phyloP scores from a whole-genome alignment of 2,888 invertebrate species.

The Rhimphoctona megacephalus region DNA sequence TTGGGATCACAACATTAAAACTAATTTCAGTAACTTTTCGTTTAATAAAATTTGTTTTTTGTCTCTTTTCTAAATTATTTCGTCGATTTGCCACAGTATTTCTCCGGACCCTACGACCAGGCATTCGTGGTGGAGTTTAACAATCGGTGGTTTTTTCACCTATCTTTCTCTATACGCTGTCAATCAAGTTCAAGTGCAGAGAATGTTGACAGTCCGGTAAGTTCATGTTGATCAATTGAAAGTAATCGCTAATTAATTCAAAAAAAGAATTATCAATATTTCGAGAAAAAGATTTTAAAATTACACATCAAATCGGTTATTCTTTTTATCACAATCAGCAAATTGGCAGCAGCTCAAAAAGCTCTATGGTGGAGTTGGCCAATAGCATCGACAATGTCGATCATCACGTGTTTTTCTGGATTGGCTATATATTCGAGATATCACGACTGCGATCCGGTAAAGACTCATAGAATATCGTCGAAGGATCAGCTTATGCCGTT shows the following conservation, averaged over 20 bases:
- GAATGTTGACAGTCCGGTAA: constrained; percentile 85
- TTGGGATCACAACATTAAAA: not conserved
- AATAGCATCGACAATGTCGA: constrained; percentile 89
- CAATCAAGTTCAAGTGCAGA: constrained; percentile 91
- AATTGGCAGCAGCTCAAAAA: constrained; percentile 89
- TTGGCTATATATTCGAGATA: constrained; percentile 94
- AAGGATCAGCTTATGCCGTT: constrained; percentile 92
- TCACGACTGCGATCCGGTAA: constrained; percentile 91
- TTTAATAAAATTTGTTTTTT: not conserved
- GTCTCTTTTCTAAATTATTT: not conserved
- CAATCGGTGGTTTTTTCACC: constrained; percentile 92
- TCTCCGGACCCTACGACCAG: constrained; percentile 92
- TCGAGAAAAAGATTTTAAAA: not conserved
- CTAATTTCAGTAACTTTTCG: not conserved
- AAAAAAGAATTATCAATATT: not conserved
- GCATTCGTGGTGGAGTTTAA: constrained; percentile 92
- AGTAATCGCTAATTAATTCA: not conserved
- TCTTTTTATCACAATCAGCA: constrained; percentile 81
- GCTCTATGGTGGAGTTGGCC: constrained; percentile 94
- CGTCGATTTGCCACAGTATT: constrained; percentile 86
- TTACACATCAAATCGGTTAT: not conserved
- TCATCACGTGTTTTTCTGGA: constrained; percentile 90
- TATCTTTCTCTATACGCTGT: constrained; percentile 93
- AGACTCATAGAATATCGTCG: constrained; percentile 87
- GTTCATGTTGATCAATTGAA: constrained; percentile 39